Base-by-base conservation (phyloP, 1,140 invertebrate genomes). In the Heliconius hewitsoni region DNA sequence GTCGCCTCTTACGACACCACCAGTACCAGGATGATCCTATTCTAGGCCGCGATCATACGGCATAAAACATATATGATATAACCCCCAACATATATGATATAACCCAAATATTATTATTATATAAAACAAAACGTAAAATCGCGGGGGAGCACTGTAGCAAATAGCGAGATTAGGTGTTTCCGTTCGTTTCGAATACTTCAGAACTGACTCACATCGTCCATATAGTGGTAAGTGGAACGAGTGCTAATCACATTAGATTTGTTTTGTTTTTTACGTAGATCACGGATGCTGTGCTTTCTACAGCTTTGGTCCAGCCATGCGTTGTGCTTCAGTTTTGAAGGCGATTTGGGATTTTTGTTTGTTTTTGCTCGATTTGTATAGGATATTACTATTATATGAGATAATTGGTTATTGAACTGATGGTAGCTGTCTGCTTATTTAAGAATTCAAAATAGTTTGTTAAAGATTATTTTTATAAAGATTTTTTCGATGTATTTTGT, bases 91-190 rank as follows among this genome's bases (percentile, higher is more conserved):
- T 46, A 16, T 46, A 46, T 16, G 42, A 46, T 4, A 46, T 66
- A 66, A 27, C 27, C 60, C 60, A 66, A 66, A 66, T 30, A 66
- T 27, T 5, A 23, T 23, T 16, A 66, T 27, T 66, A 66, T 9
- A 66, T 66, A 16, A 27, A 27, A 16, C 13, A 27, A 3, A 30
- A 2, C 23, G 60, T 66, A 66, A 66, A 27, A 27, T 16, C 8
- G 60, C 60, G 60, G 60, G 60, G 60, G 23, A 66, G n/a, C 60
- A 27, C 11, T 66, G 11, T 16, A n/a, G 84, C 83, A 86, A 91
- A 90, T 90, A 84, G 83, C 84, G 85, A 90, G 89, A 92, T 91
- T 89, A 90, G 88, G 88, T 82, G 87, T 91, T 91, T 92, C 91
- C 91, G 90, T 81, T 85, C 34, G 30, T 86, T 85, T 89, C 87